Conservation (phyloP, 2,113 vertebrate genomes). For the Petrocephalus zakoni region DNA sequence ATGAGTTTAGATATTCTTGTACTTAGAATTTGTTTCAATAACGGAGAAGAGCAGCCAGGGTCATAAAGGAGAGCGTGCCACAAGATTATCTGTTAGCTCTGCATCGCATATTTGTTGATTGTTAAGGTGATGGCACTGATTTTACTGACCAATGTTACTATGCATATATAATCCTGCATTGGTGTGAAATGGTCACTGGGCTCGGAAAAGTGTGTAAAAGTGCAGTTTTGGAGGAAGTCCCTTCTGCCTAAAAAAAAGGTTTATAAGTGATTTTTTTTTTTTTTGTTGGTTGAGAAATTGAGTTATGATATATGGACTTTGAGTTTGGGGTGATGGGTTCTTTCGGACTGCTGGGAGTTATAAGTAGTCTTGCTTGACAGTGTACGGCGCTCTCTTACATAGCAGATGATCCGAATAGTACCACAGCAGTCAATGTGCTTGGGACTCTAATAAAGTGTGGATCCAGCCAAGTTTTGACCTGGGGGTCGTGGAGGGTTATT, state of each 20-base stretch:
- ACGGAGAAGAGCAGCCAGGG: background rate
- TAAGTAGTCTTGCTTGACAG: background rate
- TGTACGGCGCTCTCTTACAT: background rate
- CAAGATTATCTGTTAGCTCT: background rate
- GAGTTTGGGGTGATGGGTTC: background rate
- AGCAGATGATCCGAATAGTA: background rate
- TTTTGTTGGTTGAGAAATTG: background rate
- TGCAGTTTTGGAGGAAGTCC: background rate
- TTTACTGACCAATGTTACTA: background rate
- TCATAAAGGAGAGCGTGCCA: background rate
- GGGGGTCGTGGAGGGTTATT: background rate
- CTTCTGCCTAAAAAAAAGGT: background rate
- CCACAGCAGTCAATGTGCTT: background rate
- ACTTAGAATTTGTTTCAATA: background rate
- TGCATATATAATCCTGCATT: background rate
- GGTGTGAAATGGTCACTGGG: background rate
- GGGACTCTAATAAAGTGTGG: background rate
- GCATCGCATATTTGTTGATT: background rate
- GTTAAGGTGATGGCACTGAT: background rate
- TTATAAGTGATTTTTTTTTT: background rate
- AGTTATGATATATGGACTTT: background rate
- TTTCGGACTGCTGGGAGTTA: background rate
- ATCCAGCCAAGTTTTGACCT: background rate
- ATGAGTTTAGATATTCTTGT: constrained; percentile 15
- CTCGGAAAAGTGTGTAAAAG: background rate